Evolutionary conservation across 2,797 vertebrate species (phyloP).

Genomic region (Ceryle rudis): DNA sequence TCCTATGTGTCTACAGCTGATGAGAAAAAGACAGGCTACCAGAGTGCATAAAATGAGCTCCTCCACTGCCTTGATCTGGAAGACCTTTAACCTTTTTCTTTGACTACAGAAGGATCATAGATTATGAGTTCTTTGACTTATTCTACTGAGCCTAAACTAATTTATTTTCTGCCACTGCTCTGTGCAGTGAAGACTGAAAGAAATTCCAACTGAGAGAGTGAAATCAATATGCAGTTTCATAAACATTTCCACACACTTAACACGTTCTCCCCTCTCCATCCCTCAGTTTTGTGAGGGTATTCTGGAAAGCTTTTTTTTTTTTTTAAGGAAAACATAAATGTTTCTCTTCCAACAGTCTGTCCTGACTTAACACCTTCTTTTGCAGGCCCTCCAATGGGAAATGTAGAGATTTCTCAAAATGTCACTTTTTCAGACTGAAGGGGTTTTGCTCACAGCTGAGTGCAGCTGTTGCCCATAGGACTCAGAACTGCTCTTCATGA

Average conservation of each 20-base stretch:
- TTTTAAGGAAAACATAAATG: not conserved
- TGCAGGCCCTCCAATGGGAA: not conserved
- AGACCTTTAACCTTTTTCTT: not conserved
- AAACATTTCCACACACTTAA: slow-evolving; percentile 44
- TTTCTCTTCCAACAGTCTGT: slow-evolving; percentile 15
- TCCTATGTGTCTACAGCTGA: not conserved
- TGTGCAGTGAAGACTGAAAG: not conserved
- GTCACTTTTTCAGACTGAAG: not conserved
- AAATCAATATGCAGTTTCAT: slow-evolving; percentile 19
- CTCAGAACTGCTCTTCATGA: not conserved
- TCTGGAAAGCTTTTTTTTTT: not conserved
- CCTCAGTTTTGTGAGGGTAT: not conserved
- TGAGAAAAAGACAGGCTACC: not conserved
- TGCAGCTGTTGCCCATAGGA: not conserved
- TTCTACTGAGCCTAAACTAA: not conserved
- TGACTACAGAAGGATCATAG: not conserved
- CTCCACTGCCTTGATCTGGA: not conserved
- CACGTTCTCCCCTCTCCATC: not conserved
- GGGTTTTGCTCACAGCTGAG: not conserved
- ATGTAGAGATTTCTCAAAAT: slow-evolving; percentile 7
- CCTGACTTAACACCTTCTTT: slow-evolving; percentile 47
- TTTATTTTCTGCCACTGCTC: not conserved
- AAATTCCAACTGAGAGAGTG: not conserved
- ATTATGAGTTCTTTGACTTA: not conserved
- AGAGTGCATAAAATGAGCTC: not conserved